Evolutionary conservation across 2,113 vertebrate genomes (phyloP).

Genomic region (Azemiops feae): DNA sequence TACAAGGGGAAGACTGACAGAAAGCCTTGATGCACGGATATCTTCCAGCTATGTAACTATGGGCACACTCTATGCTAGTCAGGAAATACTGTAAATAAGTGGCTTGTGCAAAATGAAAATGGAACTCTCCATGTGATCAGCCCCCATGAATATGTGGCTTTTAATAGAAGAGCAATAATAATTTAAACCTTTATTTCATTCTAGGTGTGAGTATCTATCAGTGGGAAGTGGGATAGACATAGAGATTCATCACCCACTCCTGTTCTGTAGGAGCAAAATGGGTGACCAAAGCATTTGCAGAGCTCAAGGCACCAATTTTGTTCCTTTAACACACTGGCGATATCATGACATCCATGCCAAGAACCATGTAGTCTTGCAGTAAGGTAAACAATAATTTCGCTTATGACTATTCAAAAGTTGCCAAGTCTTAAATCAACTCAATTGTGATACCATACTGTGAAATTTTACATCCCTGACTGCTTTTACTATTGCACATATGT

Average conservation of each 20-base stretch:
- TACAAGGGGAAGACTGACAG: neutral
- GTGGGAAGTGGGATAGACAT: neutral
- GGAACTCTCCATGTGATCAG: neutral
- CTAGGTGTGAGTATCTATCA: neutral
- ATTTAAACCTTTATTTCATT: neutral
- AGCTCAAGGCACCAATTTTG: neutral
- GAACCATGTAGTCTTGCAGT: neutral
- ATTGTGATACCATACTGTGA: neutral
- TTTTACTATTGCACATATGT: neutral
- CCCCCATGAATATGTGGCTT: slow-evolving; percentile 8
- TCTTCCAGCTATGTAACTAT: neutral
- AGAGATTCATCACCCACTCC: neutral
- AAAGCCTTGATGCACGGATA: neutral
- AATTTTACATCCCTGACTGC: neutral
- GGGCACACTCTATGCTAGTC: neutral
- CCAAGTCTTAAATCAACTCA: neutral
- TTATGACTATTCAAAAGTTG: neutral
- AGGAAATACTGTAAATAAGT: neutral
- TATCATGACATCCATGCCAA: neutral
- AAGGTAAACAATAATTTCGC: neutral
- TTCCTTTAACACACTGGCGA: neutral
- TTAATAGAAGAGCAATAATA: slow-evolving; percentile 18
- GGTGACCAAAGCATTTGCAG: neutral
- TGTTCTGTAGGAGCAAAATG: neutral
- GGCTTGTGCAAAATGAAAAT: neutral